Base-by-base conservation (phyloP, 2,797 vertebrate genomes). In the Sebastes goodei region DNA sequence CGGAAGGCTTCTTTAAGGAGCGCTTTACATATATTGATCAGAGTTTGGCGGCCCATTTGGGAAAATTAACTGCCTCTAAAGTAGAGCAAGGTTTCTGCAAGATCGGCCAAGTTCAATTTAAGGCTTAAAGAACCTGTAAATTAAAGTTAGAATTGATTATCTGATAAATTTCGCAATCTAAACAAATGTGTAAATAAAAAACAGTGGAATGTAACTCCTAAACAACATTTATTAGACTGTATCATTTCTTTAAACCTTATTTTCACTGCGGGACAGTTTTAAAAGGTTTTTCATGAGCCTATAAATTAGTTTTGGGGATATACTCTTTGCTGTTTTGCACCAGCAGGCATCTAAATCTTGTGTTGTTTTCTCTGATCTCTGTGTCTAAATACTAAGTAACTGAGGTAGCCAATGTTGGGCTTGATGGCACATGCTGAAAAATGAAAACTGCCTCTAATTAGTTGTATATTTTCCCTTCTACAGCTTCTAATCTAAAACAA, bases 1-100 rank as follows among this genome's bases (percentile, higher is more conserved):
- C 32, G 80, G 23, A 56, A 89, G 74, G 84, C 82, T 83, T 60
- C 70, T 91, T 84, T 32, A 21, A 67, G 63, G 69, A 60, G 74
- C 30, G 7, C 74, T 91, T 92, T 81, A 59, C 85, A 83, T 90
- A 27, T 89, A 93, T 91, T 68, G 91, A 93, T 94, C 87, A 49
- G 76, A 64, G 70, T 81, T 73, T 17, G 10, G 62, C 49, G 2
- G 75, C 49, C 30, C 33, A 55, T 88, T 63, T 27, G 12, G 17
- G 78, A 74, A 83, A 92, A 92, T 91, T 32, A 93, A 91, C 77
- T 81, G 88, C 75, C 68, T 78, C 80, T 29, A 35, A 73, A 83
- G 75, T 27, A 6, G 25, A 80, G 79, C 32, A 0, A 17, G 27
- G 66, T 72, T 82, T 82, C 79, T 70, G 67, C 70, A 59, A 63